Conservation (phyloP, 2,797 vertebrate genomes). For the Ataeniobius toweri region DNA sequence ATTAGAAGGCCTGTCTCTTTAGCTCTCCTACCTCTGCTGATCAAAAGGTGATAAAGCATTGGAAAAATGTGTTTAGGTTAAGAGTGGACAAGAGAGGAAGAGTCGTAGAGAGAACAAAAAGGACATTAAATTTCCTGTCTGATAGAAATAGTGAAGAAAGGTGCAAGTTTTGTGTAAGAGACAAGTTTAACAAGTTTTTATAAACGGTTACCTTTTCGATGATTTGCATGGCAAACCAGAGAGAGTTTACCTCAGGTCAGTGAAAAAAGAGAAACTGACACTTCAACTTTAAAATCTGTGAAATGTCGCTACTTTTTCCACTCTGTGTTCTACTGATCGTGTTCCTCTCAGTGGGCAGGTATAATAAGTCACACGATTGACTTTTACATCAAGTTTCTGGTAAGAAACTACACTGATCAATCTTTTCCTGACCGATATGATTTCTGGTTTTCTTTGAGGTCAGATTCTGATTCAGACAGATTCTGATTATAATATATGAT, state of each 20-base stretch:
- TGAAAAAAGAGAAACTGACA: not conserved
- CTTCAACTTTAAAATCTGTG: not conserved
- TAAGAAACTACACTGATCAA: too few relatives aligned
- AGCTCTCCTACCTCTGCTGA: not conserved
- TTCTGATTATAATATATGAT: not conserved
- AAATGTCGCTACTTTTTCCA: not conserved
- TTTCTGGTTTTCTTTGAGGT: too few relatives aligned
- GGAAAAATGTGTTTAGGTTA: not conserved
- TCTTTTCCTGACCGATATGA: too few relatives aligned
- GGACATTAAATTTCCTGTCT: not conserved
- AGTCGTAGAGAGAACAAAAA: not conserved
- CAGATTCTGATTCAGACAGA: too few relatives aligned
- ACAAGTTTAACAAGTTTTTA: not conserved
- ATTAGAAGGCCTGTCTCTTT: not conserved
- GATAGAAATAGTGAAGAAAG: not conserved
- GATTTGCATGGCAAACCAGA: not conserved
- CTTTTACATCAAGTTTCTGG: too few relatives aligned
- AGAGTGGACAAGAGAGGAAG: not conserved
- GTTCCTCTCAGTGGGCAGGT: not conserved
- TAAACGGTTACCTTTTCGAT: not conserved
- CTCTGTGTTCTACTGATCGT: not conserved
- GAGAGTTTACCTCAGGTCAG: not conserved
- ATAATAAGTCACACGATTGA: too few relatives aligned
- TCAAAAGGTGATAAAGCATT: conserved; percentile 7
- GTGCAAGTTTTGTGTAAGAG: not conserved